phyloP scores from a whole-genome alignment of 2,797 vertebrate species.

The Scarus forsteni region DNA sequence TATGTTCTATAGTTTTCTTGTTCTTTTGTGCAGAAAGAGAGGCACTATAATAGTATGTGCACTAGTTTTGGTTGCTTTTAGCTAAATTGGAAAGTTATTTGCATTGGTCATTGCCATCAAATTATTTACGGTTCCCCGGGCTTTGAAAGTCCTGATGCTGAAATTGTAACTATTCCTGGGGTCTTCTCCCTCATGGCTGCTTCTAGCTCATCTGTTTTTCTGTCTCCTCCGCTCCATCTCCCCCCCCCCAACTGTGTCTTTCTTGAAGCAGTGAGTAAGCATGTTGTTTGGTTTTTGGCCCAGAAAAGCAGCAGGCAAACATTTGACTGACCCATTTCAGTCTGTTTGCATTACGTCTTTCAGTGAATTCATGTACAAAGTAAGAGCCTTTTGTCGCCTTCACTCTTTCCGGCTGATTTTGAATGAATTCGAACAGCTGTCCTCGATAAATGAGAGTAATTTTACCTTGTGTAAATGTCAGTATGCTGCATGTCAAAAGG shows the following conservation, averaged over 20 bases:
- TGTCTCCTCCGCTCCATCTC: slow-evolving; percentile 2
- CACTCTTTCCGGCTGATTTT: neutral
- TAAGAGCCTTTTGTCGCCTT: neutral
- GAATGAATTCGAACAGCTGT: slow-evolving; percentile 21
- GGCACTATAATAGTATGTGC: no score
- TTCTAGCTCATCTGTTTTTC: slow-evolving; percentile 5
- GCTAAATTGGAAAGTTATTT: no score
- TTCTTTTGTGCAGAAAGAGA: no score
- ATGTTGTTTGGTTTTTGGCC: slow-evolving; percentile 36
- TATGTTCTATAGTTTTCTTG: no score
- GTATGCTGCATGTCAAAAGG: slow-evolving; percentile 24
- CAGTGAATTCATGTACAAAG: slow-evolving; percentile 26
- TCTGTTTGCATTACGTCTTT: slow-evolving; percentile 45
- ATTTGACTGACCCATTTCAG: slow-evolving; percentile 55
- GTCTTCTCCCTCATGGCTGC: slow-evolving; percentile 29
- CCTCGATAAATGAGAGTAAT: slow-evolving; percentile 28
- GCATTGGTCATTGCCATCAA: no score
- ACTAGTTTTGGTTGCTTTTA: no score
- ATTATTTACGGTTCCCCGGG: no score
- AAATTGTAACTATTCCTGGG: no score
- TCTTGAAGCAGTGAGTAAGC: slow-evolving; percentile 41
- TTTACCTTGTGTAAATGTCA: neutral
- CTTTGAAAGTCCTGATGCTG: no score
- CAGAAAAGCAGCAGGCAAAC: slow-evolving; percentile 20
- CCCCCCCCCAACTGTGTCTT: neutral